Base-by-base conservation (phyloP, 2,113 vertebrate species). In the Poeciliopsis occidentalis region DNA sequence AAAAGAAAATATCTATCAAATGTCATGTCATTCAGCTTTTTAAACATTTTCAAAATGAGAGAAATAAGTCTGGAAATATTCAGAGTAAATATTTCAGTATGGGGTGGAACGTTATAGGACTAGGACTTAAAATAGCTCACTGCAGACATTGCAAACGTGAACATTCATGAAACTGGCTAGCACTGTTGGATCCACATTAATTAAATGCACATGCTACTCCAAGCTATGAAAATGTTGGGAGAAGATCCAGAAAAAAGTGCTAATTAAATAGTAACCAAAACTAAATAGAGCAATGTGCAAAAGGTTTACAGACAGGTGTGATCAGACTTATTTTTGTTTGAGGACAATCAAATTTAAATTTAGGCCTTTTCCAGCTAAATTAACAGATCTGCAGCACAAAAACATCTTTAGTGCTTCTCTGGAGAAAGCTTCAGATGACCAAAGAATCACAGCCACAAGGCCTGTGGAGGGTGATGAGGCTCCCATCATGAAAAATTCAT, bases 91-190 rank as follows among this genome's bases (percentile, higher is more conserved):
- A 67, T 30, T 8, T 32, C 51, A 76, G 65, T 11, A n/a, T 65
- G 26, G 74, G 76, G 74, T 37, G 64, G 57, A 30, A 80, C 17
- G 0, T 66, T 37, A 76, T 76, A 82, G 80, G 76, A 65, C 41
- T 73, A 67, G 1, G 12, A 63, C 72, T 82, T 76, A 54, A 86
- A 86, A 88, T 80, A 85, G 78, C 66, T 76, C 1, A 4, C 69
- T 67, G 82, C 60, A 34, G 76, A 13, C 31, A 63, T 3, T 30
- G 57, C 70, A 44, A 30, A 60, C 26, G 1, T 19, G 68, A 73
- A 44, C 31, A 17, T 71, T 11, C 12, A 73, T 79, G 67, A 65
- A 71, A 22, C 44, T 64, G 31, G 31, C 17, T 29, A 34, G 32
- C 39, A 54, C 24, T 71, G 47, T 12, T 27, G 34, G 51, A 54